Percentiles rank a stretch among this genome's conserved stretches.
Evolutionary conservation across 2,797 vertebrate species (phyloP).

Genomic region (Myoxocephalus aenaeus): DNA sequence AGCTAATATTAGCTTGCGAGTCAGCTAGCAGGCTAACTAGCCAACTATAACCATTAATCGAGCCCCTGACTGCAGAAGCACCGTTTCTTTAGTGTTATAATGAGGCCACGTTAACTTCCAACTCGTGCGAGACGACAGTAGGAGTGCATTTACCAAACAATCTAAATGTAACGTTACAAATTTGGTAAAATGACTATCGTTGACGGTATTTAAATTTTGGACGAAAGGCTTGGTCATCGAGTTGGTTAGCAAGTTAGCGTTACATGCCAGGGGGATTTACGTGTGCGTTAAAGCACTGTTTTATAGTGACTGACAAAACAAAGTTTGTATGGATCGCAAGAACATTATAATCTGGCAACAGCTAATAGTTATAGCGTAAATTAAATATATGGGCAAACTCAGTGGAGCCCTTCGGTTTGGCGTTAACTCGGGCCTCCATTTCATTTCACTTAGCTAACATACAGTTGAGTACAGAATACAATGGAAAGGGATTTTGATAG

Average conservation of each 20-base stretch:
- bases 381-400: not conserved
- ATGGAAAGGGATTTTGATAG: slow-evolving; percentile 45
- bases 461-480: slow-evolving; percentile 52
- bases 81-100: not conserved
- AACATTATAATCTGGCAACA: not conserved
- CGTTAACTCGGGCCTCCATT: slow-evolving; percentile 74
- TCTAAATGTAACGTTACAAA: not conserved
- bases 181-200: not conserved
- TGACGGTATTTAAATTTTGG: slow-evolving; percentile 26
- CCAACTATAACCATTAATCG: slow-evolving; percentile 39
- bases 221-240: slow-evolving; percentile 71
- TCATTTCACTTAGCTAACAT: slow-evolving; percentile 47
- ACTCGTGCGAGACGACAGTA: not conserved
- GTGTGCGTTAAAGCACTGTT: slow-evolving; percentile 3
- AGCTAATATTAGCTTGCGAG: slow-evolving; percentile 70
- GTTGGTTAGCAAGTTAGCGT: slow-evolving; percentile 51
- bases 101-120: not conserved
- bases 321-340: not conserved
- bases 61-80: slow-evolving; percentile 21
- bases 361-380: not conserved
- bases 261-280: slow-evolving; percentile 31
- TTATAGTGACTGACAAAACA: not conserved
- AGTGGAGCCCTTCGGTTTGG: slow-evolving; percentile 14
- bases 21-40: slow-evolving; percentile 64
- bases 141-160: rapidly evolving